Conservation (phyloP, 2,888 invertebrate species). For the Caenorhabditis sp. region DNA sequence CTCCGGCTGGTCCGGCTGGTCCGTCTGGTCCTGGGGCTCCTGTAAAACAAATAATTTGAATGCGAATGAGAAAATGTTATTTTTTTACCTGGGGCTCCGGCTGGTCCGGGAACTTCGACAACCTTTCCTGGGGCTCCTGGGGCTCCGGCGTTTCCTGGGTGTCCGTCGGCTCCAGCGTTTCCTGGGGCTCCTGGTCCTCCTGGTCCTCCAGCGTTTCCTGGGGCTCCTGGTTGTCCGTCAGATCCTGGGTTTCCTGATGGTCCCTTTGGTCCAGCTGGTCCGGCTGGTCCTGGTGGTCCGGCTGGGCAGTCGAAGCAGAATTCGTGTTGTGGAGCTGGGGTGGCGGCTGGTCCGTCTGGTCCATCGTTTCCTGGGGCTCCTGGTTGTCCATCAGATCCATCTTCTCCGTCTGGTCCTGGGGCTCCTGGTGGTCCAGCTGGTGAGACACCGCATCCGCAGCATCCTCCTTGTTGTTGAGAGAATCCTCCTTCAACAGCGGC, state of each 20-base stretch:
- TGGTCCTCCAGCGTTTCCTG: constrained; percentile 51
- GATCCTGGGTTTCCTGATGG: constrained; percentile 58
- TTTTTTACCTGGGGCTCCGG: constrained; percentile 56
- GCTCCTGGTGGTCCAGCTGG: constrained; percentile 54
- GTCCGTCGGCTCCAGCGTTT: constrained; percentile 54
- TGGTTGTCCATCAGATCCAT: constrained; percentile 55
- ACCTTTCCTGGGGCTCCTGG: constrained; percentile 59
- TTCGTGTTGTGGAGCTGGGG: constrained; percentile 55
- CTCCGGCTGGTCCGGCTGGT: constrained; percentile 56
- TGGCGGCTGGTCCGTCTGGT: constrained; percentile 61
- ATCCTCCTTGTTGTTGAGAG: constrained; percentile 43
- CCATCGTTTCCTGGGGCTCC: constrained; percentile 61
- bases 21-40: constrained; percentile 55
- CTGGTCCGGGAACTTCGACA: constrained; percentile 51
- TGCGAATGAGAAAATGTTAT: no score
- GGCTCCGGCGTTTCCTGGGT: constrained; percentile 56
- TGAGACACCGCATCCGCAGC: constrained; percentile 59
- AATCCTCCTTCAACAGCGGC: constrained; percentile 43
- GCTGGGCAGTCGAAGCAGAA: constrained; percentile 61
- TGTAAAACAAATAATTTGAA: no score
- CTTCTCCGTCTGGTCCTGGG: constrained; percentile 52
- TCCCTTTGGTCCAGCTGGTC: constrained; percentile 59
- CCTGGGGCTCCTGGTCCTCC: constrained; percentile 60
- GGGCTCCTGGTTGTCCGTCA: constrained; percentile 51
- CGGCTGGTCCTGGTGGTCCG: constrained; percentile 58